Conservation (phyloP, 2,888 invertebrate species). For the Panzeria rudis region DNA sequence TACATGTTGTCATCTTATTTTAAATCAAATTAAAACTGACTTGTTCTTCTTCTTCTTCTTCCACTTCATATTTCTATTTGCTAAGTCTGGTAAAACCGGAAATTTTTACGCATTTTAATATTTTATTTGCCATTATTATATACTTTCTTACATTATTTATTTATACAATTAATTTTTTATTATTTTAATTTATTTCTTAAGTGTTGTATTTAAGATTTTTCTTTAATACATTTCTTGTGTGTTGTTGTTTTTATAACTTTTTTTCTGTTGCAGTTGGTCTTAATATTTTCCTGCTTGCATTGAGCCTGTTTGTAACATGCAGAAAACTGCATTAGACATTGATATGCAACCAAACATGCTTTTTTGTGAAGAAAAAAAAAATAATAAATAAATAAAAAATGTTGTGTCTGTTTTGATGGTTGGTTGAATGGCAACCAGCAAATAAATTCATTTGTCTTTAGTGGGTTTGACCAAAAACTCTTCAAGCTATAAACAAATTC, state of each 20-base stretch:
- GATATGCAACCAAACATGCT: slow-evolving; percentile 58
- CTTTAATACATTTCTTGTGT: slow-evolving; percentile 47
- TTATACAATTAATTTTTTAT: slow-evolving; percentile 1
- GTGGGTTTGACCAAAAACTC: slow-evolving; percentile 70
- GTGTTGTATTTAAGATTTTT: slow-evolving; percentile 17
- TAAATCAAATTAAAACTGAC: slow-evolving; percentile 32
- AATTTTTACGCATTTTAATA: slow-evolving; percentile 65
- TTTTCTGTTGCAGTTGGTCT: slow-evolving; percentile 37
- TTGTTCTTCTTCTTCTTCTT: slow-evolving; percentile 36
- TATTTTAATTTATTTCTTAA: slow-evolving; percentile 35
- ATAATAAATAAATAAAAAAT: background rate
- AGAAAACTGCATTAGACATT: slow-evolving; percentile 66
- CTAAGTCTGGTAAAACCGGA: slow-evolving; percentile 71
- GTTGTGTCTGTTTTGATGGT: slow-evolving; percentile 38
- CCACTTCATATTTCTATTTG: slow-evolving; percentile 67
- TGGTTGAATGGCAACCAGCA: slow-evolving; percentile 23
- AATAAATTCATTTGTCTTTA: slow-evolving; percentile 58
- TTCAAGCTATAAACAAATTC: slow-evolving; percentile 58
- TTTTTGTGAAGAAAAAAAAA: background rate
- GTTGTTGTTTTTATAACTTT: slow-evolving; percentile 4
- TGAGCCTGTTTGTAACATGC: slow-evolving; percentile 32
- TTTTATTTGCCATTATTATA: slow-evolving; percentile 48
- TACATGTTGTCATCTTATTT: slow-evolving; percentile 60
- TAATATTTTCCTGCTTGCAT: slow-evolving; percentile 58
- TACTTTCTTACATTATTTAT: background rate